Base-by-base conservation (phyloP, 2,888 invertebrate species). In the Blomia tropicalis region DNA sequence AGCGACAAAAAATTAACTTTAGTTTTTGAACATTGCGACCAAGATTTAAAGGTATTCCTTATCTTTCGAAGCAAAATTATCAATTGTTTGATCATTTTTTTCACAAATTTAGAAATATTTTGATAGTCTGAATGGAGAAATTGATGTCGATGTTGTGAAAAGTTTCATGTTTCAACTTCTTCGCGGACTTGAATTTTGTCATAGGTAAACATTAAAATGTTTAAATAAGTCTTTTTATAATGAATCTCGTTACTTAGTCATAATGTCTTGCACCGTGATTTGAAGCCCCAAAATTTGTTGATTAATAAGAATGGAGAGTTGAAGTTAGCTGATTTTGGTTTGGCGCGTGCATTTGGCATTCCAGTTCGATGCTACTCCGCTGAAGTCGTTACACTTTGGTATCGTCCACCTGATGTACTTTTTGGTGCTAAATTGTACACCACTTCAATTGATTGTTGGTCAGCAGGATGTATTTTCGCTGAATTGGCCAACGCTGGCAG, bases 101-200 rank as follows among this genome's bases (percentile, higher is more conserved):
- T 30, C 17, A 19, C 36, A 22, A 19, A 17, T 25, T 25, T 43
- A 61, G 75, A 98, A 99, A 73, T 98, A 98, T 75, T 99, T 98
- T 74, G 98, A 99, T 74, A 92, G 92, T 73, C 80, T 95, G 44
- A 92, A 91, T 75, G 96, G 96, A 41, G 95, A 96, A 75, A 96
- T 99, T 71, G 95, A 96, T 77, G 82, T 87, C 69, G 89, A 91
- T 72, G 84, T 91, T 36, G 93, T 95, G 11, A 90, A 92, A 66
- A 66, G 66, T 63, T 72, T 67, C 67, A 79, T 82, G 64, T 80
- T 78, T 71, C 82, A 82, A 75, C 72, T 82, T 62, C 73, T 82
- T 60, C 77, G 82, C 66, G 82, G 82, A 47, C 74, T 82, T 63
- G 75, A 79, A 2, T 82, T 81, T 71, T 82, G 81, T 70, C 82